These are phyloP conservation scores for Eudemis profundana DNA, from an alignment of 2,888 invertebrate species.

Conservation along the genomic window DNA sequence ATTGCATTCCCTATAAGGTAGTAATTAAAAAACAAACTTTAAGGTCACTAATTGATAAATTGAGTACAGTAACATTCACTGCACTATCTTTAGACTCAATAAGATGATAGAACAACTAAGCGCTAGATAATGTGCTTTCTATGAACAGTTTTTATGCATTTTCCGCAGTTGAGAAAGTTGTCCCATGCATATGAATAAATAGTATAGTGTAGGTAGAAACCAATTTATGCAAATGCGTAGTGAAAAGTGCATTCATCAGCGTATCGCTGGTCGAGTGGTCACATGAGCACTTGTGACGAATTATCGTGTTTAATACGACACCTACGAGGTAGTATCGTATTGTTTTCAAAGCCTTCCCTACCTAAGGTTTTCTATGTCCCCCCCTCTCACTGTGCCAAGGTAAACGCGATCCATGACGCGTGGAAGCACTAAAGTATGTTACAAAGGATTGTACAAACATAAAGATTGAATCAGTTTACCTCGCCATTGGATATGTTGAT, in stretches of 20 bases:
- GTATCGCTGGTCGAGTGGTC: conserved; percentile 4
- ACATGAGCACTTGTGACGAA: conserved; percentile 9
- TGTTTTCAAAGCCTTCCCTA: conserved; percentile 30
- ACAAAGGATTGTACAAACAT: conserved; percentile 8
- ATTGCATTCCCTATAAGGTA: no score
- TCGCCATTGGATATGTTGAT: conserved; percentile 97
- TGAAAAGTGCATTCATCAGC: conserved; percentile 8
- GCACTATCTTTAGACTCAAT: neutral
- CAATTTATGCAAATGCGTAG: conserved; percentile 14
- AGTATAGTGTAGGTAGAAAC: conserved; percentile 21
- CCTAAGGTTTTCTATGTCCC: conserved; percentile 25
- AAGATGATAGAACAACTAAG: neutral
- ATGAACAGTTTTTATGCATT: conserved; percentile 7
- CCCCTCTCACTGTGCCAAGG: conserved; percentile 34
- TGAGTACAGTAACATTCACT: neutral
- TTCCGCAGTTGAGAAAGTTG: conserved; percentile 31
- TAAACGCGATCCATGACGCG: conserved; percentile 42
- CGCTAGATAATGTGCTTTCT: neutral
- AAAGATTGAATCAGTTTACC: conserved; percentile 78
- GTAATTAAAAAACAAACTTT: conserved; percentile 2
- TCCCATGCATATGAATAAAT: conserved; percentile 19
- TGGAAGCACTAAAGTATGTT: conserved; percentile 20
- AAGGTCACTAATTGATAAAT: conserved; percentile 11
- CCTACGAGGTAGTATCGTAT: conserved; percentile 29
- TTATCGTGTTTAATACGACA: conserved; percentile 28